Base-by-base conservation (phyloP, 1,140 invertebrate species). In the Eumeta japonica region DNA sequence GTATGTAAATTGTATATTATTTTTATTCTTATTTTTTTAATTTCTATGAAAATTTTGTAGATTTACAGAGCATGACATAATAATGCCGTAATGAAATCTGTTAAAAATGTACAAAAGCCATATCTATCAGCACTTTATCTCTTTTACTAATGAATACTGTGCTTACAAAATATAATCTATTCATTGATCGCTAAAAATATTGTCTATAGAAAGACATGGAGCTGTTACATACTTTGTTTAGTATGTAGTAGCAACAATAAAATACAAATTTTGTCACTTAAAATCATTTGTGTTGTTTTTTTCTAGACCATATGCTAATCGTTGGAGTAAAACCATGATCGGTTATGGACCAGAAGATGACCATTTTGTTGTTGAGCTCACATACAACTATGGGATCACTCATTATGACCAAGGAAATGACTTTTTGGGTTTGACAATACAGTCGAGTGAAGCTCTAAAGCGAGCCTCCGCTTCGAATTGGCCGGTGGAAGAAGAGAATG, bases 311-410 rank as follows among this genome's bases (percentile, higher is more conserved):
- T 98, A 97, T 77, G 90, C 92, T 61, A 95, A 94, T 49, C 87
- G 90, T 48, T 99, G 97, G 97, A 97, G 92, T 58, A 99, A 99
- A 77, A 98, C 97, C 0, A 99, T 99, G 96, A 83, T 98, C 31
- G 97, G 96, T 9, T 99, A 97, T 81, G 96, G 96, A 1, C 84
- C 89, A 5, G 97, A 99, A 76, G 89, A 95, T 55, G 81, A 82
- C 34, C 90, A 98, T 73, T 99, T 98, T 83, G 95, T 97, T 3
- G 78, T 97, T 18, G 97, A 99, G 72, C 76, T 99, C 3, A 98
- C 95, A 11, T 99, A 98, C 58, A 99, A 98, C 61, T 99, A 98
- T 79, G 92, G 91, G 13, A 83, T 98, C 13, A 83, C 84, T 46
- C 71, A 78, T 38, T 98, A 98, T 61, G 83, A 90, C 47, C 63